Evolutionary conservation across 1,140 invertebrate genomes (phyloP).

Genomic region (Habropoda laboriosa): DNA sequence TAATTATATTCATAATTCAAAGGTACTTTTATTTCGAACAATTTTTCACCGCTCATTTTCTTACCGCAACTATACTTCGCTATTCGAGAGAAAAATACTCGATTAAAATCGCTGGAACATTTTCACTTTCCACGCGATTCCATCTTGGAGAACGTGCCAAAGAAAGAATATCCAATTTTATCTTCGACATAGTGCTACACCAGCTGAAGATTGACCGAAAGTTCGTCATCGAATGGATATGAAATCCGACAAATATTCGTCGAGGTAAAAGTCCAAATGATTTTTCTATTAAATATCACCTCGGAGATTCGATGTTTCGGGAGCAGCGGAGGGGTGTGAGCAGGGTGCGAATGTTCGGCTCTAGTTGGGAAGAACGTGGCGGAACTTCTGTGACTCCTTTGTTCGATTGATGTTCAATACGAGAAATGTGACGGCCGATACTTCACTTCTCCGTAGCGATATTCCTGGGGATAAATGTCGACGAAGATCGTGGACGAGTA

Average conservation of each 20-base stretch:
- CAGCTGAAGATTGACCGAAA: not conserved
- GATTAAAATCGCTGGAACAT: too few species aligned
- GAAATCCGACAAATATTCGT: not conserved
- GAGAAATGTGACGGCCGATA: conserved; percentile 72
- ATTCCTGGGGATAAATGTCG: conserved; percentile 73
- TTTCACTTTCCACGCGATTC: too few species aligned
- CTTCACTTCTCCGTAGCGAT: conserved; percentile 68
- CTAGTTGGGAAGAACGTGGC: conserved; percentile 26
- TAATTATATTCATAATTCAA: too few species aligned
- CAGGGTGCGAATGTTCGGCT: not conserved
- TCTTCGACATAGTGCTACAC: too few species aligned
- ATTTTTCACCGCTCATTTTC: too few species aligned
- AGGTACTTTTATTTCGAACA: too few species aligned
- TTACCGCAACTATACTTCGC: too few species aligned
- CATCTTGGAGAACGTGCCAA: too few species aligned
- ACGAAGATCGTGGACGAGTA: conserved; percentile 69
- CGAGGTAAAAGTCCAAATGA: conserved; percentile 1
- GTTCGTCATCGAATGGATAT: not conserved
- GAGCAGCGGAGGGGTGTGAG: not conserved
- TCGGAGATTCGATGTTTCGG: conserved; percentile 27
- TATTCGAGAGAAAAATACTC: too few species aligned
- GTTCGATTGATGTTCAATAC: conserved; percentile 71
- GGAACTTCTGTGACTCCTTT: conserved; percentile 64
- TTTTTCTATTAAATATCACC: conserved; percentile 40
- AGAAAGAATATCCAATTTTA: too few species aligned